Evolutionary conservation across 1,140 invertebrate genomes (phyloP).

Genomic region (Eueides isabella): DNA sequence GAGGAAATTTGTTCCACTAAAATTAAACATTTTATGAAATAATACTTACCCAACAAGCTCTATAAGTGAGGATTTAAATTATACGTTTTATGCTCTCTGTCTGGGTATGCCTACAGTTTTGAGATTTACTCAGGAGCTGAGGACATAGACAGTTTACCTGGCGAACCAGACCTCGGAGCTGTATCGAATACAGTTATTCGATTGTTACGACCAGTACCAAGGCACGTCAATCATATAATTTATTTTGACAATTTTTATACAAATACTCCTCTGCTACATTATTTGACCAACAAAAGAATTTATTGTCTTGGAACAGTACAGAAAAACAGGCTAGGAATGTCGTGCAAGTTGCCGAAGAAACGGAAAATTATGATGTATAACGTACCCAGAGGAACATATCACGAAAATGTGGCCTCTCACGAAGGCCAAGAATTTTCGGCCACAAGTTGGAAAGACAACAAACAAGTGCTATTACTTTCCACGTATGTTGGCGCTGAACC

Average conservation of each 20-base stretch:
- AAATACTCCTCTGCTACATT: slow-evolving; percentile 50
- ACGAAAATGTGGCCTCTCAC: slow-evolving; percentile 46
- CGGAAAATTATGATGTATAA: slow-evolving; percentile 39
- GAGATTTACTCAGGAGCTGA: slow-evolving; percentile 68
- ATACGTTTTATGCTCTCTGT: slow-evolving; percentile 49
- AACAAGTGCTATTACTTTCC: slow-evolving; percentile 47
- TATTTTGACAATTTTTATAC: slow-evolving; percentile 57
- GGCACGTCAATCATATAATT: slow-evolving; percentile 49
- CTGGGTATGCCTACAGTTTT: slow-evolving; percentile 64
- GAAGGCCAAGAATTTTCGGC: slow-evolving; percentile 45
- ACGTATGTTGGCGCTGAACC: slow-evolving; percentile 43
- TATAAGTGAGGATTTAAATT: slow-evolving; percentile 70
- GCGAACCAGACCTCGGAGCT: slow-evolving; percentile 51
- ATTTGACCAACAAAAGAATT: slow-evolving; percentile 43
- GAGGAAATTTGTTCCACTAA: slow-evolving; percentile 76
- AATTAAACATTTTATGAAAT: slow-evolving; percentile 65
- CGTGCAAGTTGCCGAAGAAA: slow-evolving; percentile 44
- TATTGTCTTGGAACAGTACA: slow-evolving; percentile 41
- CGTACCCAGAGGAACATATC: slow-evolving; percentile 46
- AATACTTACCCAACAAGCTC: slow-evolving; percentile 66
- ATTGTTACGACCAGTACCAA: too few relatives aligned
- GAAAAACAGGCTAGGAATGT: slow-evolving; percentile 42
- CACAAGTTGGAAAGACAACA: slow-evolving; percentile 49
- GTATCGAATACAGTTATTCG: too few relatives aligned
- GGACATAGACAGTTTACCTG: slow-evolving; percentile 50